phyloP scores from a whole-genome alignment of 2,113 vertebrate species.

The Platysternon megacephalum region DNA sequence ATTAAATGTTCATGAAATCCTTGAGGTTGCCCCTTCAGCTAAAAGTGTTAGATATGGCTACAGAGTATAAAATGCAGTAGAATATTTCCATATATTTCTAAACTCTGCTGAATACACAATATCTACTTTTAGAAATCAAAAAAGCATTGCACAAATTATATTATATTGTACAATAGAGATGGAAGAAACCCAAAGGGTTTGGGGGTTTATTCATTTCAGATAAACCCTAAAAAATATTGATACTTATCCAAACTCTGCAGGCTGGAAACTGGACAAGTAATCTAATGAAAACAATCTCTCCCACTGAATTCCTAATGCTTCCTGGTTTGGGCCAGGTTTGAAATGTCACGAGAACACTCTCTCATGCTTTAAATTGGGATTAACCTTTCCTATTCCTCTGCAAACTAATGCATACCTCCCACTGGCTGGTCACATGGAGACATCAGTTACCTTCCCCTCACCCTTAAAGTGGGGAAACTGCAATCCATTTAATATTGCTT shows the following conservation, averaged over 20 bases:
- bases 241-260: not conserved
- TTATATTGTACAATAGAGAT: not conserved
- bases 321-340: constrained; percentile 12
- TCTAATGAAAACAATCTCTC: constrained; percentile 11
- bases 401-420: not conserved
- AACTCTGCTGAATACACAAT: not conserved
- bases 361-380: constrained; percentile 62
- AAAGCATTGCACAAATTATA: constrained; percentile 7
- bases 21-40: not conserved
- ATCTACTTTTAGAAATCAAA: not conserved
- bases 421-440: not conserved
- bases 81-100: constrained; percentile 1
- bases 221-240: not conserved
- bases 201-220: not conserved
- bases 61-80: constrained; percentile 6
- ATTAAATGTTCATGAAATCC: not conserved
- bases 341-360: constrained; percentile 18
- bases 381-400: constrained; percentile 41
- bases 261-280: not conserved
- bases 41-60: not conserved
- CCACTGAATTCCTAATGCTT: not conserved
- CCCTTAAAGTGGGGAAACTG: no score
- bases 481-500: not conserved
- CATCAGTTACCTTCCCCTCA: not conserved
- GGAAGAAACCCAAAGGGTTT: not conserved